Evolutionary conservation across 53 echinoderm and acorn worm species (phyloP).

Genomic region (Arbacia lixula): DNA sequence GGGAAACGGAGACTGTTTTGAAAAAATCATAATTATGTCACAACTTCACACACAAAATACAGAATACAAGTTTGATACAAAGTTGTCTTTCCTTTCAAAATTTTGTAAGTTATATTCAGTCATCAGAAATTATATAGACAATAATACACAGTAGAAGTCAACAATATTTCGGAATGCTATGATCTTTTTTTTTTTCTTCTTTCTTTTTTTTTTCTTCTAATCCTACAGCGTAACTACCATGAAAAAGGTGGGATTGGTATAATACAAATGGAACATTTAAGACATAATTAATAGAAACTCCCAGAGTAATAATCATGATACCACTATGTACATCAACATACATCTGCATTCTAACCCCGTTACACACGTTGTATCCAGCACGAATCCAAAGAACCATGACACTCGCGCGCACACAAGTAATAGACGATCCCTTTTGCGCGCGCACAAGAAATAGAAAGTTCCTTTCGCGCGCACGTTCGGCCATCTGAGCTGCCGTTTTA

Average conservation of each 20-base stretch:
- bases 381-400: neutral
- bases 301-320: neutral
- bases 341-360: neutral
- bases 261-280: conserved; percentile 51
- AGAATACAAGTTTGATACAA: neutral
- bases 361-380: neutral
- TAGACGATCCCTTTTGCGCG: neutral
- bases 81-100: neutral
- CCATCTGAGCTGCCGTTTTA: too few relatives aligned
- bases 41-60: neutral
- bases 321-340: conserved; percentile 32
- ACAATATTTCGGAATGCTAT: conserved; percentile 45
- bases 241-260: conserved; percentile 57
- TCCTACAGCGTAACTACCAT: conserved; percentile 28
- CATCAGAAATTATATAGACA: conserved; percentile 50
- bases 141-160: conserved; percentile 41
- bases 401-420: neutral
- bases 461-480: conserved; percentile 7
- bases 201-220: conserved; percentile 5
- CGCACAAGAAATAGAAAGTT: neutral
- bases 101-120: conserved; percentile 51
- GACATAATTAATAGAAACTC: conserved; percentile 23
- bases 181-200: conserved; percentile 17
- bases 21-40: neutral
- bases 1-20: neutral